Evolutionary conservation across 2,113 vertebrate genomes (phyloP), one percentile per base, ranked within the genome.

Genomic region (Sorex araneus): DNA sequence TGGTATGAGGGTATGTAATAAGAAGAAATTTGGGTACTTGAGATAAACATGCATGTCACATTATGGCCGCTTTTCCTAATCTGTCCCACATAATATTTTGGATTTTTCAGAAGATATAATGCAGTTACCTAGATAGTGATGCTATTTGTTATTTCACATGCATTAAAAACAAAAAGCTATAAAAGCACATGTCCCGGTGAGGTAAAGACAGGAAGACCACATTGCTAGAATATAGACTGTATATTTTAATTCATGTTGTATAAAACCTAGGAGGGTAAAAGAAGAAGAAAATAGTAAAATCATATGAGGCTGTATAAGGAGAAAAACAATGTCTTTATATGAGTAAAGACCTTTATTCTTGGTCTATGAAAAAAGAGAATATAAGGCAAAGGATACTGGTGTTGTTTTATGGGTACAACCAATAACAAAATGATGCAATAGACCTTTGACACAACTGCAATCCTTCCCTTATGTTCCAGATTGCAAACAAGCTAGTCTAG

Each of bases 301-400:
- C 30, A 1, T 11, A 66, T 54, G n/a, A 87, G 19, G 15, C 75
- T 76, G 32, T 23, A 79, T 8, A 50, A 64, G 21, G 28, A 54
- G 50, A 50, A 73, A 91, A 78, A 30, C 93, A 94, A 73, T 47
- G 21, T 10, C 27, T 70, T 34, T 5, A 1, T 57, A 21, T 28
- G 54, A 70, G 57, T 73, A 54, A 76, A 83, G 75, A 79, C 84
- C 76, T 94, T 94, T 87, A 77, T 66, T 86, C 87, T 92, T 40
- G 8, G 74, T 47, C 75, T 69, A 8, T 81, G 43, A 81, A 40
- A 93, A 94, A n/a, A 63, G 2, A 84, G 40, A 90, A 95, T 94
- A 67, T 95, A 92, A 97, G 94, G 91, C 93, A 96, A 95, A 97
- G 95, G 94, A 93, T 80, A 92, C 10, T 71, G 73, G 36, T 50